Percentiles rank a stretch among this genome's conserved stretches.
Evolutionary conservation across 2,797 vertebrate species (phyloP).

Genomic region (Girardinus metallicus): DNA sequence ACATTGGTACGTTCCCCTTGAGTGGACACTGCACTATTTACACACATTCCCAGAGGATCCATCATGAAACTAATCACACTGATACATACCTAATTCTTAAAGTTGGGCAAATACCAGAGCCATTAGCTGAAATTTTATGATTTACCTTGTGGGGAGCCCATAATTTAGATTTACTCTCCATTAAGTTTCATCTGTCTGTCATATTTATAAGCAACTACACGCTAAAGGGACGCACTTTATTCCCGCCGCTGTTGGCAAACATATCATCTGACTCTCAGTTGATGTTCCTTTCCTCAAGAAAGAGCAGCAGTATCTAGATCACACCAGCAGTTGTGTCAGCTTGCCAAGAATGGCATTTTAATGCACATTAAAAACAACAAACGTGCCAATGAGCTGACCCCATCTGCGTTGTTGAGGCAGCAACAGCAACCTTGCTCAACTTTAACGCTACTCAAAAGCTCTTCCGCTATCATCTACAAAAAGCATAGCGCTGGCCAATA

Average conservation of each 20-base stretch:
- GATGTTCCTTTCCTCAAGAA: background rate
- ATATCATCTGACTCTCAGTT: background rate
- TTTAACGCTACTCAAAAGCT: conserved; percentile 18
- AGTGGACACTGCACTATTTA: background rate
- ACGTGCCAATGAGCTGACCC: background rate
- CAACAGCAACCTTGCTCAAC: conserved; percentile 43
- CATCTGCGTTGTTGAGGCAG: conserved; percentile 18
- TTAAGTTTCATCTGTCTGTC: background rate
- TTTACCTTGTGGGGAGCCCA: background rate
- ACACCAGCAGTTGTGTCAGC: background rate
- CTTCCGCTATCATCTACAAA: background rate
- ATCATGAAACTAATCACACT: conserved; percentile 1
- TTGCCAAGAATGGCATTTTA: background rate
- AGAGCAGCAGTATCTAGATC: background rate
- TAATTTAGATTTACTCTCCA: background rate
- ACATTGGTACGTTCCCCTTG: conserved; percentile 3
- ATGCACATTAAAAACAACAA: background rate
- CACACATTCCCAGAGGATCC: background rate
- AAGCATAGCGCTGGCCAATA: background rate
- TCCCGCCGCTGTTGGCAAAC: conserved; percentile 13
- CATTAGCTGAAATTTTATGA: background rate
- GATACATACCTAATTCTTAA: background rate
- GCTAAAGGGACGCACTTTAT: background rate
- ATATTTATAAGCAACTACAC: background rate
- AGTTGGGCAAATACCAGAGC: conserved; percentile 5